Evolutionary conservation across 2,888 invertebrate species (phyloP).

Genomic region (Arrhopalites spinosus): DNA sequence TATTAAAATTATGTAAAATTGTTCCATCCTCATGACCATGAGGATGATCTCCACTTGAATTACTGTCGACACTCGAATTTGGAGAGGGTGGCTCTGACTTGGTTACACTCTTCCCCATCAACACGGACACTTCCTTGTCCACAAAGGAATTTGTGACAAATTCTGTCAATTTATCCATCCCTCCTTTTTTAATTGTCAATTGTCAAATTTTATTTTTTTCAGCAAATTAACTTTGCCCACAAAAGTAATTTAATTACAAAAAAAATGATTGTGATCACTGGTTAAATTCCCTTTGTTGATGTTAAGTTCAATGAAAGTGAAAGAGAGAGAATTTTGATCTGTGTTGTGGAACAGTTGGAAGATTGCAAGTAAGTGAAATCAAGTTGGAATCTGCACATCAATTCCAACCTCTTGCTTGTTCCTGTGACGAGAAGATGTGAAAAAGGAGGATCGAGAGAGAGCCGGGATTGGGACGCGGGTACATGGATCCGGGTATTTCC

Average conservation of each 20-base stretch:
- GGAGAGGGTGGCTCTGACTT: constrained; percentile 52
- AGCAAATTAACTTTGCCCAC: neutral
- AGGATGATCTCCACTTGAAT: neutral
- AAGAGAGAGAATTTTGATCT: no score
- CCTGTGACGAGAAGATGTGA: no score
- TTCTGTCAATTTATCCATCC: constrained; percentile 89
- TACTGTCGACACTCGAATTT: neutral
- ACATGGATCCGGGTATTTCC: no score
- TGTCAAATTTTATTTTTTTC: neutral
- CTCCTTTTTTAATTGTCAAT: constrained; percentile 22
- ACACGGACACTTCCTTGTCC: constrained; percentile 49
- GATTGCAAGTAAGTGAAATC: no score
- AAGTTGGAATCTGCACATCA: no score
- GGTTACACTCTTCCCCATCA: constrained; percentile 39
- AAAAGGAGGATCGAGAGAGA: no score
- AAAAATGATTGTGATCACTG: neutral
- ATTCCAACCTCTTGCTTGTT: no score
- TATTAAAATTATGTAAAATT: neutral
- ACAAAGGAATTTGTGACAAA: constrained; percentile 88
- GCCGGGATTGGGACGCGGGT: no score
- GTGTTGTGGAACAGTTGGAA: no score
- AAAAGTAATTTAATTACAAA: neutral
- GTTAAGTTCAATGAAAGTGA: neutral
- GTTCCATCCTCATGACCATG: neutral
- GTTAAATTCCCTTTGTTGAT: neutral